A percentile compares a stretch with the other conserved stretches of the same genome.
Evolutionary conservation across 2,888 invertebrate genomes (phyloP).

Genomic region (Diaperis boleti): DNA sequence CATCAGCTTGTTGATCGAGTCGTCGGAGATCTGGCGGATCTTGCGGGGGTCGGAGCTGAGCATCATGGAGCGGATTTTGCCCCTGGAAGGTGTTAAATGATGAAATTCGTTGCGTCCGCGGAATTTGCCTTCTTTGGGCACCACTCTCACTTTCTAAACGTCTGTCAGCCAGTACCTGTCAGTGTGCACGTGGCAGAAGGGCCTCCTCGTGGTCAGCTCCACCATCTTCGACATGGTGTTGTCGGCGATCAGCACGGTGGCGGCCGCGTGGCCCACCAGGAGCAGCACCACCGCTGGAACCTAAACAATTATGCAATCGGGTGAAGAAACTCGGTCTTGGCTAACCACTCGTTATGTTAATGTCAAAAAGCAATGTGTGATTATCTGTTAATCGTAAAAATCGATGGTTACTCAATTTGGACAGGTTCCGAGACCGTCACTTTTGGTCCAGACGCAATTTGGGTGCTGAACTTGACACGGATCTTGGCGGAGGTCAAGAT

Average conservation of each 20-base stretch:
- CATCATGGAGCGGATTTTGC: conserved; percentile 72
- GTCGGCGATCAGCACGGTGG: conserved; percentile 72
- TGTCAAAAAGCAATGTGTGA: not conserved
- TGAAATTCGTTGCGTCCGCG: too few species aligned
- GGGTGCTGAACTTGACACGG: conserved; percentile 8
- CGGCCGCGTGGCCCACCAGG: conserved; percentile 9
- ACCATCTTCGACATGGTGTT: conserved; percentile 74
- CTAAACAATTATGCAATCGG: conserved; percentile 20
- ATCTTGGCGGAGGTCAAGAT: not conserved
- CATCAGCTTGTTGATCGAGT: conserved; percentile 71
- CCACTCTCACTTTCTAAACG: not conserved
- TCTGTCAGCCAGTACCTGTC: conserved; percentile 67
- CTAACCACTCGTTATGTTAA: conserved; percentile 28
- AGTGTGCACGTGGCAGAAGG: conserved; percentile 72
- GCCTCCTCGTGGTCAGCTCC: conserved; percentile 71
- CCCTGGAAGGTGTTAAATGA: too few species aligned
- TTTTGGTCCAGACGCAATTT: not conserved
- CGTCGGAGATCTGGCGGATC: conserved; percentile 72
- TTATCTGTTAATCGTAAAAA: not conserved
- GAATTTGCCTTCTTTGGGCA: not conserved
- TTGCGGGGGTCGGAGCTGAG: conserved; percentile 70
- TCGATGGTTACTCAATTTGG: not conserved
- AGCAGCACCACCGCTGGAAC: conserved; percentile 13
- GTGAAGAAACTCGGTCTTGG: conserved; percentile 26
- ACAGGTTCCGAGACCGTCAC: not conserved